Conservation (phyloP, 2,797 vertebrate species). For the Australoheros facetus region DNA sequence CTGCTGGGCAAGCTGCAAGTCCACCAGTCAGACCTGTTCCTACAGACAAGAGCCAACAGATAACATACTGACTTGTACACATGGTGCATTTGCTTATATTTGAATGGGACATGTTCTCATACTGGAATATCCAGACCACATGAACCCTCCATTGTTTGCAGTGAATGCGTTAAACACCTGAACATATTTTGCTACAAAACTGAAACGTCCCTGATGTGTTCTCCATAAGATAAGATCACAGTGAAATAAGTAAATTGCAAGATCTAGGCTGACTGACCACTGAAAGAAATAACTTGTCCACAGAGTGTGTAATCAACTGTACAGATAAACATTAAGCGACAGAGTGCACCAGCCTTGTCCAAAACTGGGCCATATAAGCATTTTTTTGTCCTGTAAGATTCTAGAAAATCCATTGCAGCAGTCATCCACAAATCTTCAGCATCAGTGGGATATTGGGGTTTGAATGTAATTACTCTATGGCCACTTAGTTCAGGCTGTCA, state of each 20-base stretch:
- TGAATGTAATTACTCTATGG: conserved; percentile 75
- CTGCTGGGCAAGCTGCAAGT: neutral
- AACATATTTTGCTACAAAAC: conserved; percentile 25
- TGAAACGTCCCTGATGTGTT: conserved; percentile 1
- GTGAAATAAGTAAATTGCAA: conserved; percentile 4
- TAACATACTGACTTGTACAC: conserved; percentile 21
- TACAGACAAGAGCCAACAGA: conserved; percentile 23
- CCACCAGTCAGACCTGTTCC: conserved; percentile 41
- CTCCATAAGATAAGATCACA: conserved; percentile 8
- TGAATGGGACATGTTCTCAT: conserved; percentile 49
- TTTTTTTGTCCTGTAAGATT: conserved; percentile 38
- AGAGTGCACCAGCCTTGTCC: conserved; percentile 12
- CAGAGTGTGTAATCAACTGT: conserved; percentile 19
- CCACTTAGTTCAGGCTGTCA: conserved; percentile 74
- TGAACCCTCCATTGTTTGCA: conserved; percentile 37
- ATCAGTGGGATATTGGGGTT: conserved; percentile 65
- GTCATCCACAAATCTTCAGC: conserved; percentile 62
- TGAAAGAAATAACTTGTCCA: conserved; percentile 15
- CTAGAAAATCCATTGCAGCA: conserved; percentile 44
- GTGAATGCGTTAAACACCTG: conserved; percentile 6
- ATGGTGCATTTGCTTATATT: conserved; percentile 57
- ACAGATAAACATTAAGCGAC: conserved; percentile 15
- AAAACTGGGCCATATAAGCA: conserved; percentile 56
- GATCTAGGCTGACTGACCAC: neutral
- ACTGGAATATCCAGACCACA: conserved; percentile 19